phyloP scores from a whole-genome alignment of 2,113 vertebrate species.

The Arvicanthis niloticus region DNA sequence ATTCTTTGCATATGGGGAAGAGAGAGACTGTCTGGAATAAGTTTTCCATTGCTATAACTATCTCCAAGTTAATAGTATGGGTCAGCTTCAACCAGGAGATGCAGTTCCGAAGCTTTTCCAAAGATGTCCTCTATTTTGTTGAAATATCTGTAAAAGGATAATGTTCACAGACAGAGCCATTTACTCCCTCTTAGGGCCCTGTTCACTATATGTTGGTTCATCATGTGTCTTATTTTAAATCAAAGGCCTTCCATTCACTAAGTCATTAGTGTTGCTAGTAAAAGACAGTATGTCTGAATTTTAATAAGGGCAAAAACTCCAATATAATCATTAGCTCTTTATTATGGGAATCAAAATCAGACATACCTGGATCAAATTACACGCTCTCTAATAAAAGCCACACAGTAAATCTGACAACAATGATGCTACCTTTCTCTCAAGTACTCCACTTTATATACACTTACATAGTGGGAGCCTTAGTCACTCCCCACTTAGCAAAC shows the following conservation, averaged over 20 bases:
- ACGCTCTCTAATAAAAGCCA: slow-evolving; percentile 60
- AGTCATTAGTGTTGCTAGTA: slow-evolving; percentile 59
- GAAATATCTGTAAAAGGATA: slow-evolving; percentile 24
- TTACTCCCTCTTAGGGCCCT: slow-evolving; percentile 32
- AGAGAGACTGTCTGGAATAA: slow-evolving; percentile 31
- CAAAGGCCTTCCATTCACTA: slow-evolving; percentile 68
- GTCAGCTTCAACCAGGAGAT: slow-evolving; percentile 10
- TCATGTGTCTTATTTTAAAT: slow-evolving; percentile 70
- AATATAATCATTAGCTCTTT: slow-evolving; percentile 68
- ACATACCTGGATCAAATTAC: slow-evolving; percentile 60
- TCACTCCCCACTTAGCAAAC: slow-evolving; percentile 56
- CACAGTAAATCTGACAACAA: slow-evolving; percentile 42
- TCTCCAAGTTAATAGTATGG: slow-evolving; percentile 43
- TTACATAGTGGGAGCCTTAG: slow-evolving; percentile 54
- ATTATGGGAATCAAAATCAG: slow-evolving; percentile 67
- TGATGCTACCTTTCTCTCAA: slow-evolving; percentile 34
- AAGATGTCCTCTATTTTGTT: slow-evolving; percentile 37
- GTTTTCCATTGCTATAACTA: slow-evolving; percentile 41
- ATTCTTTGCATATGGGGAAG: slow-evolving; percentile 13
- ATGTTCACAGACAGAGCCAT: not conserved
- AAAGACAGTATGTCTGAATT: slow-evolving; percentile 69
- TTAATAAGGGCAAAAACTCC: slow-evolving; percentile 68
- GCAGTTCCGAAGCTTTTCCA: slow-evolving; percentile 17
- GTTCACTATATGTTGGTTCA: slow-evolving; percentile 42
- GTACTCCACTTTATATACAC: slow-evolving; percentile 3